Evolutionary conservation across 2,888 invertebrate genomes (phyloP).

Genomic region (Habroteleia sp.): DNA sequence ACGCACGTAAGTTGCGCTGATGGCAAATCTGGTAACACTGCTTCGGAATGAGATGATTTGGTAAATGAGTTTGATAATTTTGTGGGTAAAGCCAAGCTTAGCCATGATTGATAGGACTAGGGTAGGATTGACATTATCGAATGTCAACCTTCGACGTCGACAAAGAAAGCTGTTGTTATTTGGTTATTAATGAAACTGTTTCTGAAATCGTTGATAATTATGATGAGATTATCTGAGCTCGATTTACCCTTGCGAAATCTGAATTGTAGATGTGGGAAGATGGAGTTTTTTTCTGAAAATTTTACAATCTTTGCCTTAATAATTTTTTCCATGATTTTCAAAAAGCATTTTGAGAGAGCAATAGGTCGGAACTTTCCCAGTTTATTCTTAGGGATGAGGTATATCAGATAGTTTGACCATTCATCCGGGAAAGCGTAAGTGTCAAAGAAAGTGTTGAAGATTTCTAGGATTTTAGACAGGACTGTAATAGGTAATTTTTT

Average conservation of each 20-base stretch:
- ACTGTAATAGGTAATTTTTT: neutral
- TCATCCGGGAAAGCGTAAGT: neutral
- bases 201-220: neutral
- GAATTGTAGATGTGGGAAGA: conserved; percentile 1
- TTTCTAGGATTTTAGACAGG: neutral
- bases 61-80: conserved; percentile 1
- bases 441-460: neutral
- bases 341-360: conserved; percentile 3
- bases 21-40: too few relatives aligned
- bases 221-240: neutral
- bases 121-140: conserved; percentile 16
- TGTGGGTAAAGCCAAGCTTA: neutral
- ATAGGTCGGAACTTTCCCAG: conserved; percentile 3
- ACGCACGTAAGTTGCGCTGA: too few relatives aligned
- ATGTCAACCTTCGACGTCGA: conserved; percentile 4
- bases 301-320: neutral
- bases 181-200: neutral
- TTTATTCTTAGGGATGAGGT: conserved; percentile 1
- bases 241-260: conserved; percentile 15
- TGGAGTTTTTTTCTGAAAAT: neutral
- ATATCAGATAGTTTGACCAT: neutral
- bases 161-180: neutral
- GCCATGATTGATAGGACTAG: neutral
- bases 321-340: conserved; percentile 3
- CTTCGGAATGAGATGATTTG: neutral